Conservation (phyloP, 2,113 vertebrate species). For the Meleagris gallopavo region DNA sequence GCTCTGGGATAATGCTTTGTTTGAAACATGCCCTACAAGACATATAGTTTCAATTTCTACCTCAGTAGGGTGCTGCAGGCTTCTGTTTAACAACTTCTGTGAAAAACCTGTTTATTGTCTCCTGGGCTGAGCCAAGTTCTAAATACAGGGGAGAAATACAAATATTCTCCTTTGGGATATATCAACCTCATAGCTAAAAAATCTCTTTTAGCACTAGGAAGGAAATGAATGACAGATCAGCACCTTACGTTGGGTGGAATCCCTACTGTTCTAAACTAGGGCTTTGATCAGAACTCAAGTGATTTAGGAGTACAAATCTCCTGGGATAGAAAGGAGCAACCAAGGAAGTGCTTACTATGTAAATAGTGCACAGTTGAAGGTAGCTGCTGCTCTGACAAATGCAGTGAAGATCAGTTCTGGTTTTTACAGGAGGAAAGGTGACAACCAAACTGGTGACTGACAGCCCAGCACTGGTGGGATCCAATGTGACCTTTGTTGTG, state of each 20-base stretch:
- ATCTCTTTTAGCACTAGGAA: not conserved
- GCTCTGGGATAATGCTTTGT: not conserved
- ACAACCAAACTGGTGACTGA: conserved; percentile 85
- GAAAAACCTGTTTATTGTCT: not conserved
- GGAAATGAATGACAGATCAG: not conserved
- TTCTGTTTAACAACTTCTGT: not conserved
- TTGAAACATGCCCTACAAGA: not conserved
- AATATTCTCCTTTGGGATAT: not conserved
- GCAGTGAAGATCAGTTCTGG: not conserved
- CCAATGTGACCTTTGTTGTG: conserved; percentile 85
- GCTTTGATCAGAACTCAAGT: not conserved
- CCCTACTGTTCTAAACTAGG: not conserved
- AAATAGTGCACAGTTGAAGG: not conserved
- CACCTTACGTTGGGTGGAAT: not conserved
- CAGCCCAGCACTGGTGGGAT: conserved; percentile 91
- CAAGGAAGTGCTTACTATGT: not conserved
- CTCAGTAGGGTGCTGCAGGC: not conserved
- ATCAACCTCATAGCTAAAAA: not conserved
- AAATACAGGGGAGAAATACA: not conserved
- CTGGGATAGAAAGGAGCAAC: not conserved
- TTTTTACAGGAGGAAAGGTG: conserved; percentile 79
- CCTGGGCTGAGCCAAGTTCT: not conserved
- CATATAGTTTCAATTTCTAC: not conserved
- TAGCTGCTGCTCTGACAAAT: not conserved
- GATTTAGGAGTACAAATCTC: not conserved